A percentile compares a stretch with the other conserved stretches of the same genome.
These are phyloP conservation scores for Nothura maculosa DNA, from an alignment of 2,797 vertebrate species.

Conservation along the genomic window DNA sequence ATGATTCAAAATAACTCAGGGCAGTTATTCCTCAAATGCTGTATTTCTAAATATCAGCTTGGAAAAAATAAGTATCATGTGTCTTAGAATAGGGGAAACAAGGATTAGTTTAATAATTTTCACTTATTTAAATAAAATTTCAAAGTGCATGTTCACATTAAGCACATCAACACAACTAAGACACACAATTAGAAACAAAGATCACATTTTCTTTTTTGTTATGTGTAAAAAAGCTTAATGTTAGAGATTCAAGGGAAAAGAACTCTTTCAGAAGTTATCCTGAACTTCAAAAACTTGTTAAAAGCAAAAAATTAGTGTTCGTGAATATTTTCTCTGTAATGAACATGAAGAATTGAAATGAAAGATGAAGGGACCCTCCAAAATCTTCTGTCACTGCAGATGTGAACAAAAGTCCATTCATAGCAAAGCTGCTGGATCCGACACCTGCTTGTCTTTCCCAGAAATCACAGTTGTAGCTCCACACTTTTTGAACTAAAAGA, in stretches of 20 bases:
- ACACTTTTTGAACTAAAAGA: neutral
- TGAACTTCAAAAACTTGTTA: constrained; percentile 8
- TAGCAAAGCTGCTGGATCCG: neutral
- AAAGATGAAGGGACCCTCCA: constrained; percentile 17
- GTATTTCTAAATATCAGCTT: neutral
- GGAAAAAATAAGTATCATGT: no score
- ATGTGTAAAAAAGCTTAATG: neutral
- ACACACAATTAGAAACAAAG: neutral
- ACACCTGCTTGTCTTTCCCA: neutral
- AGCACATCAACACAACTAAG: neutral
- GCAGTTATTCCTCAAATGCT: neutral
- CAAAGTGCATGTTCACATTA: neutral
- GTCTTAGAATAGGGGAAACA: neutral
- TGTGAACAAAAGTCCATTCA: neutral
- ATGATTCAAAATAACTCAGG: constrained; percentile 28
- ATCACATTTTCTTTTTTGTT: neutral
- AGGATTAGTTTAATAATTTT: neutral
- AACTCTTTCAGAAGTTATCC: neutral
- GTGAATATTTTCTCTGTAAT: neutral
- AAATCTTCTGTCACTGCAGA: neutral
- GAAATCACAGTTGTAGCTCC: neutral
- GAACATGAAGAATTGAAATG: constrained; percentile 2
- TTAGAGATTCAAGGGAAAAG: neutral
- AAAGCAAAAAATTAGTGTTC: neutral
- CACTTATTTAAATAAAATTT: neutral